These are phyloP conservation scores for Acrocera orbiculus DNA, from an alignment of 2,888 invertebrate species.

Conservation along the genomic window DNA sequence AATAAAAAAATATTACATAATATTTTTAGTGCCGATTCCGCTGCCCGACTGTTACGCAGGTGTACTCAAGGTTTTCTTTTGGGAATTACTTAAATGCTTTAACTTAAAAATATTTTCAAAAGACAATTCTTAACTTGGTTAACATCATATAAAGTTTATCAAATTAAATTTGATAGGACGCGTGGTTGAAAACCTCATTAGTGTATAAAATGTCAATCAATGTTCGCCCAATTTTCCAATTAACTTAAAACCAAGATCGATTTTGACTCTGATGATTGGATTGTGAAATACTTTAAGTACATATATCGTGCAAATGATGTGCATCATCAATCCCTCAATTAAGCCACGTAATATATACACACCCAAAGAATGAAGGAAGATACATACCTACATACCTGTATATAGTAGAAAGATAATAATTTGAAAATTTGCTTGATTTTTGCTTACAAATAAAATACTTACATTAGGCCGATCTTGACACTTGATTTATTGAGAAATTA, in stretches of 20 bases:
- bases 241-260: too few relatives aligned
- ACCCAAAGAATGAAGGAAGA: too few relatives aligned
- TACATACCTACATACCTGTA: too few relatives aligned
- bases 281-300: too few relatives aligned
- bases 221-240: conserved; percentile 4
- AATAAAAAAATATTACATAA: too few relatives aligned
- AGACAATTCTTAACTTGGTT: neutral
- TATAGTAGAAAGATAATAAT: too few relatives aligned
- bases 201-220: conserved; percentile 3
- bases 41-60: too few relatives aligned
- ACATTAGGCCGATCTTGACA: neutral
- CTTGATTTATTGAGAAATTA: conserved; percentile 5
- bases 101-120: neutral
- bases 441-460: neutral
- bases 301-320: too few relatives aligned
- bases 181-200: conserved; percentile 2
- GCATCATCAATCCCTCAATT: too few relatives aligned
- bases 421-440: neutral
- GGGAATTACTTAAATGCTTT: neutral
- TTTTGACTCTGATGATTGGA: conserved; percentile 2
- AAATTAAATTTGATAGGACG: too few relatives aligned
- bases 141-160: neutral
- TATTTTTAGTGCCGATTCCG: too few relatives aligned
- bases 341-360: too few relatives aligned
- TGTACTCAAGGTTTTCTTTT: neutral